Conservation (phyloP, 2,888 invertebrate species). For the Tenthredo livida region DNA sequence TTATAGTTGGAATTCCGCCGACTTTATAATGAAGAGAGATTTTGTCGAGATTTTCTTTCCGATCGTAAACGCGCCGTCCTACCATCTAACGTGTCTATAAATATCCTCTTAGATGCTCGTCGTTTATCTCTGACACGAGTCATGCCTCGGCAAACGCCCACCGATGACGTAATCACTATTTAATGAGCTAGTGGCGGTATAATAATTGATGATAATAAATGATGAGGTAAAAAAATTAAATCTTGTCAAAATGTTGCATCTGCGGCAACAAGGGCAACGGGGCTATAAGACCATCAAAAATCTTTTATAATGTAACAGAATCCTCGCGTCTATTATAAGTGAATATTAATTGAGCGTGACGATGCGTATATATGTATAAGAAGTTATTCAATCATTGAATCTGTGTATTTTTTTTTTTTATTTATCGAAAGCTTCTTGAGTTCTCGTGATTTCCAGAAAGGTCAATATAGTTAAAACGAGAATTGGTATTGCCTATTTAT, state of each 20-base stretch:
- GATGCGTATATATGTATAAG: conserved; percentile 41
- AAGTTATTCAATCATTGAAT: background rate
- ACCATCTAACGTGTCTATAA: background rate
- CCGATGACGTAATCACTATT: conserved; percentile 38
- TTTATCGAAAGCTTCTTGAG: background rate
- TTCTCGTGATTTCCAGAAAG: background rate
- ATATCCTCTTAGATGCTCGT: conserved; percentile 32
- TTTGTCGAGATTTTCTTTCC: background rate
- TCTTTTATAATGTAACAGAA: background rate
- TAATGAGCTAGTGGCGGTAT: conserved; percentile 4
- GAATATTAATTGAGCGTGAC: background rate
- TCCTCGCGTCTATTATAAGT: background rate
- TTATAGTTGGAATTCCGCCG: background rate
- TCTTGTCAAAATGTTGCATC: conserved; percentile 13
- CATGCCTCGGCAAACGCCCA: conserved; percentile 34
- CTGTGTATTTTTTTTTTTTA: background rate
- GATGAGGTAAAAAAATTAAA: background rate
- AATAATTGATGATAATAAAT: conserved; percentile 30
- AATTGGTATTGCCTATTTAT: background rate
- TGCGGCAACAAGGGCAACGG: background rate
- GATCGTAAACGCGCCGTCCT: background rate
- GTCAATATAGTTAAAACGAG: background rate
- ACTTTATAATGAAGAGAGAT: background rate
- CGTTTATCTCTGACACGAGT: conserved; percentile 42
- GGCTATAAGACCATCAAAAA: background rate